Base-by-base conservation (phyloP, 2,113 vertebrate species). In the Penelope pileata region DNA sequence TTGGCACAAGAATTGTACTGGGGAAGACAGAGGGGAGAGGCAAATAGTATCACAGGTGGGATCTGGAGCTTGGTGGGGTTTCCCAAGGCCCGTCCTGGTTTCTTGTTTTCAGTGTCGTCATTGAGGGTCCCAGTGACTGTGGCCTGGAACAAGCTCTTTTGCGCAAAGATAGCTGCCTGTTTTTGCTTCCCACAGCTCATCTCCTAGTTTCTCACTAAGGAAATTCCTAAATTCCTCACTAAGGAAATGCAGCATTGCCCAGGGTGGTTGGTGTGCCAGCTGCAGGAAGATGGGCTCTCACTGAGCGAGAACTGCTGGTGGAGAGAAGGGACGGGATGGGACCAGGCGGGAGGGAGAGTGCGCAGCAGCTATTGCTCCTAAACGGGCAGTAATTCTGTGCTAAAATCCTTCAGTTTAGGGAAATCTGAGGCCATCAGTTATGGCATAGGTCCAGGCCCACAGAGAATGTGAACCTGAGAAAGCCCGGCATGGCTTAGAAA, bases 41-140 rank as follows among this genome's bases (percentile, higher is more conserved):
- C 91, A 84, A 81, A 75, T 72, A 90, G 56, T 89, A 66, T 82
- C 73, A 72, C 89, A 78, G 58, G 50, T 63, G 51, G n/a, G 58
- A 47, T 21, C 56, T 91, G 84, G 77, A 85, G 78, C 38, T 42
- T 45, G 8, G 12, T 73, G 80, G 78, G 62, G 45, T 74, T 96
- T 69, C 85, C 85, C 85, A 69, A 80, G 79, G 78, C 85, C 79
- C 62, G 85, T 45, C 30, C 62, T 29, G 22, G 42, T 73, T 58
- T 40, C 82, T 0, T 0, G 34, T 67, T 67, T 15, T 50, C 64
- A 54, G 23, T 29, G 48, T 68, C 73, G 34, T 60, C 34, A 38
- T 11, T 62, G 24, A 27, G 24, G 59, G 36, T 11, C 22, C 58
- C 26, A 22, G 58, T 60, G 58, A 22, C n/a, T 16, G 29, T 18